phyloP scores from a whole-genome alignment of 2,888 invertebrate genomes.

The Entomobrya multifasciata region DNA sequence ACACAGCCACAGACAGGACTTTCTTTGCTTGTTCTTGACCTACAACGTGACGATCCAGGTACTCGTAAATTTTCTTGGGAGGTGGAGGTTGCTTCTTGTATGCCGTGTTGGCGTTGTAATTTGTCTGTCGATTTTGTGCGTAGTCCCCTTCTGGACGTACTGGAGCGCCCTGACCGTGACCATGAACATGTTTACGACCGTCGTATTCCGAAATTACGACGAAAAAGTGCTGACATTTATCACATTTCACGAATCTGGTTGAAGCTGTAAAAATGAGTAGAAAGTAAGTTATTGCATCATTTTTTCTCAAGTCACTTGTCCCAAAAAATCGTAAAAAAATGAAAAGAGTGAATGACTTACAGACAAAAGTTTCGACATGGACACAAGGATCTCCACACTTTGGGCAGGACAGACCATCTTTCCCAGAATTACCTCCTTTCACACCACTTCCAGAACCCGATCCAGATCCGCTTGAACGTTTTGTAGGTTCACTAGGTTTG shows the following conservation, averaged over 20 bases:
- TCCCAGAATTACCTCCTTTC: conserved; percentile 81
- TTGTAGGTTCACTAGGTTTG: conserved; percentile 66
- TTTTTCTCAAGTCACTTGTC: not conserved
- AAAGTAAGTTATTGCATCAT: conserved; percentile 8
- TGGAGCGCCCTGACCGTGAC: conserved; percentile 66
- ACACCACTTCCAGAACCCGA: conserved; percentile 70
- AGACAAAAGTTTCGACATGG: conserved; percentile 97
- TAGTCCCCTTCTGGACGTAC: conserved; percentile 76
- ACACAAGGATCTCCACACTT: conserved; percentile 99
- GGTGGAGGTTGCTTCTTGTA: conserved; percentile 79
- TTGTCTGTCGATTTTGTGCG: conserved; percentile 62
- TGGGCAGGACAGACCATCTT: conserved; percentile 90
- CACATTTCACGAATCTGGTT: conserved; percentile 97
- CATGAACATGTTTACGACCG: conserved; percentile 89
- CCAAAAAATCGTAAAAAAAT: conserved; percentile 3
- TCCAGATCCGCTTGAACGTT: conserved; percentile 51
- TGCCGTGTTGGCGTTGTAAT: conserved; percentile 52
- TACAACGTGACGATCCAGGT: conserved; percentile 97
- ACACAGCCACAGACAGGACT: conserved; percentile 97
- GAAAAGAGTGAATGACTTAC: conserved; percentile 83
- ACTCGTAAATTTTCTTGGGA: conserved; percentile 90
- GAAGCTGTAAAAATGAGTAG: conserved; percentile 84
- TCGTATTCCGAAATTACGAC: conserved; percentile 96
- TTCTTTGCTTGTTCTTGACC: conserved; percentile 99
- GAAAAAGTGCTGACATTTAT: conserved; percentile 98